Evolutionary conservation across 2,113 vertebrate species (phyloP).

Genomic region (Prunella himalayana): DNA sequence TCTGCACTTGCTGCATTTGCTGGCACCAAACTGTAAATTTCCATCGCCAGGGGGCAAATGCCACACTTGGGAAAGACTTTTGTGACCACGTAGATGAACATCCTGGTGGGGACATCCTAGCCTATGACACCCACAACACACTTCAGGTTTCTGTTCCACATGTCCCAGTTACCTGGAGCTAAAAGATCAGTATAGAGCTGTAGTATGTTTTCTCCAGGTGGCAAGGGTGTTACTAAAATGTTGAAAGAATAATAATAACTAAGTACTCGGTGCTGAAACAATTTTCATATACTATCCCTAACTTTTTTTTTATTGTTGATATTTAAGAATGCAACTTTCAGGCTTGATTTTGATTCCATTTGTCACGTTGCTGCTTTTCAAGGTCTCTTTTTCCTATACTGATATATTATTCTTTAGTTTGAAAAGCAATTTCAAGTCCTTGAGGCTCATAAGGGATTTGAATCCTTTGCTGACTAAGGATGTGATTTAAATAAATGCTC

Average conservation of each 20-base stretch:
- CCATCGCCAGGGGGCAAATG: background rate
- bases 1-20: background rate
- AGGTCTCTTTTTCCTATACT: background rate
- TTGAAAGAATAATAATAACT: background rate
- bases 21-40: background rate
- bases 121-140: background rate
- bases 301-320: background rate
- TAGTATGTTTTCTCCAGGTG: background rate
- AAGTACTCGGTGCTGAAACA: background rate
- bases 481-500: background rate
- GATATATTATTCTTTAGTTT: background rate
- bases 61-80: background rate
- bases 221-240: background rate
- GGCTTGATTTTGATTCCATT: background rate
- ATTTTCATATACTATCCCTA: background rate
- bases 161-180: background rate
- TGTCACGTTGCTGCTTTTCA: background rate
- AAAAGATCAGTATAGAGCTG: background rate
- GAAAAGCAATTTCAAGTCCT: constrained; percentile 10
- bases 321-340: background rate
- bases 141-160: background rate
- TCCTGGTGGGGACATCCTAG: background rate
- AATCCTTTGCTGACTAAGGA: constrained; percentile 38
- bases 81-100: background rate
- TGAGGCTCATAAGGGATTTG: background rate